Conservation (phyloP, 2,113 vertebrate species). For the Galeopterus variegatus region DNA sequence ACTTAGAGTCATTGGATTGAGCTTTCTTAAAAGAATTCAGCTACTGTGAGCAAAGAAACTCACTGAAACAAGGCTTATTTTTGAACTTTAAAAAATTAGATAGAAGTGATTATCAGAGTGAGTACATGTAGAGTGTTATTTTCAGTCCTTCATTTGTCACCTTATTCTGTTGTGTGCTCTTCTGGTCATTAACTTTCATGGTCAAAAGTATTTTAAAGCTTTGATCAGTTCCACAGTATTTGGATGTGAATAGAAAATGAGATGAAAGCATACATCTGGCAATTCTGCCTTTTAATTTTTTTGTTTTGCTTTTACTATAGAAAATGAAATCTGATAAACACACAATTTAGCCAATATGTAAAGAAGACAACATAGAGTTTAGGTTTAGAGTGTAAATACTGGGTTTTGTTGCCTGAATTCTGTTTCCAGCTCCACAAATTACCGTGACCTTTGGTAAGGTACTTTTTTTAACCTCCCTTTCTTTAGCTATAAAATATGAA, state of each 20-base stretch:
- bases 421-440: background rate
- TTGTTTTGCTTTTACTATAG: conserved; percentile 28
- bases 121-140: background rate
- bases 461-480: conserved; percentile 45
- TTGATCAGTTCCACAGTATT: conserved; percentile 20
- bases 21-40: conserved; percentile 20
- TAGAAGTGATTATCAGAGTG: background rate
- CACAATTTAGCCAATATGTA: background rate
- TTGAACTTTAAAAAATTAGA: conserved; percentile 55
- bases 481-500: conserved; percentile 16
- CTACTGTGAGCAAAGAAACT: background rate
- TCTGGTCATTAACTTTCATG: background rate
- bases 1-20: background rate
- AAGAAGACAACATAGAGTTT: background rate
- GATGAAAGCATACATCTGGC: background rate
- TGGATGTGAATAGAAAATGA: conserved; percentile 42
- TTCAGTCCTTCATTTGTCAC: background rate
- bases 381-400: too few species aligned
- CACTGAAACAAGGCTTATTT: background rate
- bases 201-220: background rate
- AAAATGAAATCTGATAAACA: conserved; percentile 26
- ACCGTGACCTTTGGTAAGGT: background rate
- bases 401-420: background rate
- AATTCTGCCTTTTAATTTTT: conserved; percentile 11
- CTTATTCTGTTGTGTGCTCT: background rate